Base-by-base conservation (phyloP, 2,888 invertebrate genomes). In the Halocaridina rubra region DNA sequence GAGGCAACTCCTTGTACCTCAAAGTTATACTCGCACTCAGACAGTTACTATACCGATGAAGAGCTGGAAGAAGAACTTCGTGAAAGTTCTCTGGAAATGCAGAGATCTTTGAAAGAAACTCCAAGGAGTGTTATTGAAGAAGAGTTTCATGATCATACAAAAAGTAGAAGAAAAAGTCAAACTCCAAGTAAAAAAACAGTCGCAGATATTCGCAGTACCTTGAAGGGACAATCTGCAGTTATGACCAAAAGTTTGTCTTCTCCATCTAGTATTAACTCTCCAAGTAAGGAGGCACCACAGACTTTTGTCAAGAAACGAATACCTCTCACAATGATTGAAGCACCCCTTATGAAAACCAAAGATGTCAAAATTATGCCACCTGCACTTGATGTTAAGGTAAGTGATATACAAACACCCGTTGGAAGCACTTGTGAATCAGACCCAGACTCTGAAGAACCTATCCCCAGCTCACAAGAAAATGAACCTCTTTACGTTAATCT, bases 61-160 rank as follows among this genome's bases (percentile, higher is more conserved):
- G 86, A 86, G 4, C 72, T 86, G 30, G 79, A 79, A 33, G 82
- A 79, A 19, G 86, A 79, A 22, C 80, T 86, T 27, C 32, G 80
- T 3, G 75, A 81, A 13, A 79, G 82, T n/a, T 82, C 86, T 8
- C 22, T 82, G 4, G 79, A 64, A 4, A 16, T 81, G 13, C 78
- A 86, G 67, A 74, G 39, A 30, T 59, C 76, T 27, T 16, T 57
- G 30, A 53, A 61, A 7, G 67, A 81, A 7, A 76, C 30, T 19
- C 19, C 13, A n/a, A n/a, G n/a, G n/a, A n/a, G n/a, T n/a, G n/a
- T n/a, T n/a, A n/a, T n/a, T n/a, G 33, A n/a, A n/a, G 33, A 32
- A 72, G 32, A 24, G n/a, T 30, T 24, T 0, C 24, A 53, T 22
- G 79, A 59, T 30, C n/a, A 27, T 3, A 1, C 22, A 3, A 19